phyloP scores from a whole-genome alignment of 2,888 invertebrate genomes.

The Bellardia pandia region DNA sequence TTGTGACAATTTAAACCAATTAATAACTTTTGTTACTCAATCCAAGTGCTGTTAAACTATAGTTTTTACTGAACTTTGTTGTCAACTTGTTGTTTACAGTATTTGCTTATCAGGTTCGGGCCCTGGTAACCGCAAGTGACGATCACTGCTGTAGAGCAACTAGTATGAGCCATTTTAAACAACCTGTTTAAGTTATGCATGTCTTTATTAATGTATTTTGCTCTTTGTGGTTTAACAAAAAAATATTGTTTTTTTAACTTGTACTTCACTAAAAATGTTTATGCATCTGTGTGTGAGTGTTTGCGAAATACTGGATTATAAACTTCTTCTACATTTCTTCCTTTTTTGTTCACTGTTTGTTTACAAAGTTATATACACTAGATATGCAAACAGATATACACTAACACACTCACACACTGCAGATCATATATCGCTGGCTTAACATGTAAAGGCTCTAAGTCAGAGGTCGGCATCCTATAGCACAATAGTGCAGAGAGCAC shows the following conservation, averaged over 20 bases:
- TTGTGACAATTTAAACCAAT: too few relatives aligned
- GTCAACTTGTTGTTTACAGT: too few relatives aligned
- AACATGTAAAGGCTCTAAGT: too few relatives aligned
- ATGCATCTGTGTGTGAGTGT: background rate
- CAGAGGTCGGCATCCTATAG: too few relatives aligned
- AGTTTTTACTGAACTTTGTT: too few relatives aligned
- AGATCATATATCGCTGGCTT: background rate
- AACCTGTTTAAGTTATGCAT: background rate
- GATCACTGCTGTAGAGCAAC: too few relatives aligned
- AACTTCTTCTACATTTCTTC: background rate
- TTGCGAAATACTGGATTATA: slow-evolving; percentile 19
- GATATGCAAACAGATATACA: background rate
- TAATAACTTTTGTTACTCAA: too few relatives aligned
- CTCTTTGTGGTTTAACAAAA: slow-evolving; percentile 8
- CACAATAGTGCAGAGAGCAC: too few relatives aligned
- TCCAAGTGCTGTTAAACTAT: too few relatives aligned
- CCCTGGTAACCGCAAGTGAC: too few relatives aligned
- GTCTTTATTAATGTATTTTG: background rate
- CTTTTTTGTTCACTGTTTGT: slow-evolving; percentile 1
- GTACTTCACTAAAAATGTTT: background rate
- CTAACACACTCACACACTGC: background rate
- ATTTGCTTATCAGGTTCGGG: too few relatives aligned
- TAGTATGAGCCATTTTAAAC: background rate
- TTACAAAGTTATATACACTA: background rate
- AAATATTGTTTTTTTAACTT: slow-evolving; percentile 10